Conservation (phyloP, 2,797 vertebrate genomes). For the Oceanodroma leucorhoa region DNA sequence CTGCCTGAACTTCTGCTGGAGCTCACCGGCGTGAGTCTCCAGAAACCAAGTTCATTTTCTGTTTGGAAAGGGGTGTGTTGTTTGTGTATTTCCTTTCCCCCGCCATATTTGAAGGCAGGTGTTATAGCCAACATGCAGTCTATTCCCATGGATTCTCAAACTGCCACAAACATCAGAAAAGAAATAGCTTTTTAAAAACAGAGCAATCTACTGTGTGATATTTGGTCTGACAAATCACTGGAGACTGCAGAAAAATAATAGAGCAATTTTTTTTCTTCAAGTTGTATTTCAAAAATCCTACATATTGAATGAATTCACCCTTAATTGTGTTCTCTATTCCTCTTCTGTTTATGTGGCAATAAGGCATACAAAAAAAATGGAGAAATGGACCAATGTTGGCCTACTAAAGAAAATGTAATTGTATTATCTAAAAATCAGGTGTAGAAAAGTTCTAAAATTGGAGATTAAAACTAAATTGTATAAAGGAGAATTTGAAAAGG, state of each 20-base stretch:
- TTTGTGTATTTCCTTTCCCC: background rate
- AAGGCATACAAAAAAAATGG: background rate
- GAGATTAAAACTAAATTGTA: background rate
- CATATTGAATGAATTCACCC: background rate
- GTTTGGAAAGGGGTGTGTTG: background rate
- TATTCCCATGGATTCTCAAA: background rate
- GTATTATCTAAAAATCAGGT: background rate
- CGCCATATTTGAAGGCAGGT: background rate
- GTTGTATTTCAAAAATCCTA: background rate
- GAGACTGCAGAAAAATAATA: background rate
- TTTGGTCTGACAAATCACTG: background rate
- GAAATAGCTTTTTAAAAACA: background rate
- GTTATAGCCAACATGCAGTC: background rate
- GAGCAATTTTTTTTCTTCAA: background rate
- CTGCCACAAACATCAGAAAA: background rate
- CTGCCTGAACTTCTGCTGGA: background rate
- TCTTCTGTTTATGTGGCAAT: background rate
- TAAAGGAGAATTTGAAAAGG: background rate
- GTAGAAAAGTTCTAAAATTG: background rate
- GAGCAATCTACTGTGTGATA: background rate
- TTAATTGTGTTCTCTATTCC: background rate
- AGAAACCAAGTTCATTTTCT: background rate
- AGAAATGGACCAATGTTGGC: background rate
- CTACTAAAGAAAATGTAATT: background rate
- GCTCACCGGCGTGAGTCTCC: background rate